Conservation (phyloP, 1,140 invertebrate species). For the Platorchestia sp. region DNA sequence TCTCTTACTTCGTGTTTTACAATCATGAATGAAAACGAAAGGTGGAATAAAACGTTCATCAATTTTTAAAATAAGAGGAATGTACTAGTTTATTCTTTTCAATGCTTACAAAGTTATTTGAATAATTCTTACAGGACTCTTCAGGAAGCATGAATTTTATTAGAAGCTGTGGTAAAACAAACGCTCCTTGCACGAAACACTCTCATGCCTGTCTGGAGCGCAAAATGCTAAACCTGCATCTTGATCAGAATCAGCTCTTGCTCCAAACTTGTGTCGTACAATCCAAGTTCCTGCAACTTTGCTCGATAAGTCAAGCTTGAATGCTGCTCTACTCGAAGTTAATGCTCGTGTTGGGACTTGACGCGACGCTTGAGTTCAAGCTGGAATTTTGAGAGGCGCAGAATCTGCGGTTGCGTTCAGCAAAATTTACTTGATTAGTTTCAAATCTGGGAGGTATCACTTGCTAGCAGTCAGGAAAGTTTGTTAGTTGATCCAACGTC, state of each 20-base stretch:
- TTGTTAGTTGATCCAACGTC: no score
- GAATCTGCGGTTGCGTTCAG: background rate
- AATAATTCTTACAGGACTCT: background rate
- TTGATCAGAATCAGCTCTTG: background rate
- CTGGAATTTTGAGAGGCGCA: background rate
- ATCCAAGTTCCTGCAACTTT: background rate
- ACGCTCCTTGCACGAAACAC: background rate
- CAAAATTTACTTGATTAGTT: background rate
- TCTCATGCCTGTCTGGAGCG: background rate
- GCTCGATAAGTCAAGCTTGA: conserved; percentile 27
- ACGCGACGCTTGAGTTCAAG: conserved; percentile 3
- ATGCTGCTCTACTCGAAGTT: conserved; percentile 30
- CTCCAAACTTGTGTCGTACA: background rate
- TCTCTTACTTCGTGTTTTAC: no score
- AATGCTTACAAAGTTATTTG: no score
- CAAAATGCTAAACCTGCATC: conserved; percentile 14
- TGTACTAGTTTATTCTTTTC: no score
- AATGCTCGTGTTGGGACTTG: conserved; percentile 12
- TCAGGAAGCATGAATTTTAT: background rate
- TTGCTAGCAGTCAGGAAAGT: background rate
- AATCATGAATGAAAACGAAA: no score
- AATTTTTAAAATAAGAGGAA: no score
- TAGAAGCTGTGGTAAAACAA: background rate
- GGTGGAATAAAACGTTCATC: no score
- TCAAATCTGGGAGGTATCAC: background rate